Evolutionary conservation across 53 echinoderm and acorn worm species (phyloP).

Genomic region (Actinopyga echinites): DNA sequence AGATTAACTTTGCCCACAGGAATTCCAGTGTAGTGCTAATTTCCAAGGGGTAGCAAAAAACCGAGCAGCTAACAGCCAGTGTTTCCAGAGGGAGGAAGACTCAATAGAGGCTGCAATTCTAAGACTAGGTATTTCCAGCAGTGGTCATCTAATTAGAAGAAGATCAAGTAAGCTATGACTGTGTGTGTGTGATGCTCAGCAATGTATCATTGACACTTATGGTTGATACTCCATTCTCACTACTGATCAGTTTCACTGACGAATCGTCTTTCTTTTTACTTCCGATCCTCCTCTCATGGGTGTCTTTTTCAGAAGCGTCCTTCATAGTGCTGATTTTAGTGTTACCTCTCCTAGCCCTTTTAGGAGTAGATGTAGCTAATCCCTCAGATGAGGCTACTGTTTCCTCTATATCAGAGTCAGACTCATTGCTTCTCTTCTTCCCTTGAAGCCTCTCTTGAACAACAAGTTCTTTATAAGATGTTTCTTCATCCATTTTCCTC

Average conservation of each 20-base stretch:
- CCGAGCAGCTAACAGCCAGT: no score
- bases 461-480: conserved; percentile 74
- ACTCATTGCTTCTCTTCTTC: conserved; percentile 21
- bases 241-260: conserved; percentile 5
- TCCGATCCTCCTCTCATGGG: no score
- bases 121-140: no score
- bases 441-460: conserved; percentile 49
- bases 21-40: no score
- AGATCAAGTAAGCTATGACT: no score
- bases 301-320: no score
- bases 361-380: neutral
- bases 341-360: neutral
- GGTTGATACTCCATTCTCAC: neutral
- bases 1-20: no score
- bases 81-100: no score
- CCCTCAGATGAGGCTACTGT: neutral
- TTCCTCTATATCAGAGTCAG: neutral
- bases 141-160: no score
- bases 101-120: no score
- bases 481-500: conserved; percentile 61
- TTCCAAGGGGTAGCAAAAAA: no score
- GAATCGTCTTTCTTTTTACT: neutral
- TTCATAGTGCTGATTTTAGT: no score
- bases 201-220: conserved; percentile 12
- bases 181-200: neutral